These are phyloP conservation scores for Andrena flavipes DNA, from an alignment of 2,888 invertebrate genomes.

Conservation along the genomic window DNA sequence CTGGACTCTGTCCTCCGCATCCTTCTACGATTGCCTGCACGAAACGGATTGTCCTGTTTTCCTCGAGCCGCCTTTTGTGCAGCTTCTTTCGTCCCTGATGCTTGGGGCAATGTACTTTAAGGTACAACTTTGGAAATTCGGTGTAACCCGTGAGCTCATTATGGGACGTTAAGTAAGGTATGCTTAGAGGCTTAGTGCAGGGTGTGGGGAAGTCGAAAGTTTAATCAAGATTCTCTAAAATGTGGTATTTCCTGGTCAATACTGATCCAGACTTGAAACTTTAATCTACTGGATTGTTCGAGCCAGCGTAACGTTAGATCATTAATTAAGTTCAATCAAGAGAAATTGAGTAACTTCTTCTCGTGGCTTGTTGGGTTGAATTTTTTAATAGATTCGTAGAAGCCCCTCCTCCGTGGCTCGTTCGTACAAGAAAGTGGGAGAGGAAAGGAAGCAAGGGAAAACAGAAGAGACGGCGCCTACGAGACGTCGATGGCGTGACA, in stretches of 20 bases:
- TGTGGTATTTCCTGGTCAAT: not conserved
- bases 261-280: not conserved
- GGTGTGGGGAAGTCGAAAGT: too few species aligned
- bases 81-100: not conserved
- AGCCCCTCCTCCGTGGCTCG: not conserved
- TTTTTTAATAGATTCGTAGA: not conserved
- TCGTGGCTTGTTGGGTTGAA: not conserved
- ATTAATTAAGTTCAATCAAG: too few species aligned
- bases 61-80: not conserved
- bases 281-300: not conserved
- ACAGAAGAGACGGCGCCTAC: conserved; percentile 65
- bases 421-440: conserved; percentile 3
- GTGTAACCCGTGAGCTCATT: not conserved
- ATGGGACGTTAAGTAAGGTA: too few species aligned
- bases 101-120: not conserved
- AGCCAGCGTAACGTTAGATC: not conserved
- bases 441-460: conserved; percentile 30
- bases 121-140: not conserved
- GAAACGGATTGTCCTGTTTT: not conserved
- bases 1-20: conserved; percentile 38
- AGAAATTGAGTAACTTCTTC: too few species aligned
- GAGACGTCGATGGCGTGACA: conserved; percentile 83
- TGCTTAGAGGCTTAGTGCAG: not conserved
- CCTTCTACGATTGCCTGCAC: conserved; percentile 17
- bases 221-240: not conserved